A percentile compares a stretch with the other conserved stretches of the same genome.
Evolutionary conservation across 2,113 vertebrate species (phyloP).

Genomic region (Megaceryle maxima): DNA sequence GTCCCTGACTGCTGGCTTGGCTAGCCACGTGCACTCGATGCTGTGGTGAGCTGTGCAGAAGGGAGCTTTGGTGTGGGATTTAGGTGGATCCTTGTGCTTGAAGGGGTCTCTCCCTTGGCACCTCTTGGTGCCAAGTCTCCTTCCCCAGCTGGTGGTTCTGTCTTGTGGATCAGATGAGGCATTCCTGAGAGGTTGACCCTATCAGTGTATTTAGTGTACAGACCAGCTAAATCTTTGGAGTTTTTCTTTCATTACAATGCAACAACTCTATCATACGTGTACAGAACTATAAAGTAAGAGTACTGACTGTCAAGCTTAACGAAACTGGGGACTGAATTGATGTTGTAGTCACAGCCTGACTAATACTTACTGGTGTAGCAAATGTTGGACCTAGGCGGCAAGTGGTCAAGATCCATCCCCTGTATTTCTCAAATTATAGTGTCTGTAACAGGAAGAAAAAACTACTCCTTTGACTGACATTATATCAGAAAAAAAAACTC

Average conservation of each 20-base stretch:
- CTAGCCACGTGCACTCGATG: accelerated
- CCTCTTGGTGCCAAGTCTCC: neutral
- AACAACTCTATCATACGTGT: no score
- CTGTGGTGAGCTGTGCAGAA: accelerated
- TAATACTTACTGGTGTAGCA: conserved; percentile 9
- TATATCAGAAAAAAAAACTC: neutral
- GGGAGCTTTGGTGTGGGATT: neutral
- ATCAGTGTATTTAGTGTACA: accelerated
- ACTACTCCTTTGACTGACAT: neutral
- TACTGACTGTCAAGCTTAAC: neutral
- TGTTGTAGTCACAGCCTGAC: neutral
- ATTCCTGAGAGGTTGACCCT: neutral
- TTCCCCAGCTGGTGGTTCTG: neutral
- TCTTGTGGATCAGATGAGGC: neutral
- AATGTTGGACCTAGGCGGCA: conserved; percentile 49
- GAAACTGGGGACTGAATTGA: neutral
- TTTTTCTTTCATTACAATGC: neutral
- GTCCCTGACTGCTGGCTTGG: neutral
- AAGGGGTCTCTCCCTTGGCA: neutral
- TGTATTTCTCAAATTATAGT: neutral
- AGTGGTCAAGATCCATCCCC: conserved; percentile 42
- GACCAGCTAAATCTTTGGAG: neutral
- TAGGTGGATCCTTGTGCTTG: neutral
- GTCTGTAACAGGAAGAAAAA: neutral
- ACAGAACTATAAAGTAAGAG: neutral